Conservation (phyloP, 2,113 vertebrate genomes). For the Naja naja region DNA sequence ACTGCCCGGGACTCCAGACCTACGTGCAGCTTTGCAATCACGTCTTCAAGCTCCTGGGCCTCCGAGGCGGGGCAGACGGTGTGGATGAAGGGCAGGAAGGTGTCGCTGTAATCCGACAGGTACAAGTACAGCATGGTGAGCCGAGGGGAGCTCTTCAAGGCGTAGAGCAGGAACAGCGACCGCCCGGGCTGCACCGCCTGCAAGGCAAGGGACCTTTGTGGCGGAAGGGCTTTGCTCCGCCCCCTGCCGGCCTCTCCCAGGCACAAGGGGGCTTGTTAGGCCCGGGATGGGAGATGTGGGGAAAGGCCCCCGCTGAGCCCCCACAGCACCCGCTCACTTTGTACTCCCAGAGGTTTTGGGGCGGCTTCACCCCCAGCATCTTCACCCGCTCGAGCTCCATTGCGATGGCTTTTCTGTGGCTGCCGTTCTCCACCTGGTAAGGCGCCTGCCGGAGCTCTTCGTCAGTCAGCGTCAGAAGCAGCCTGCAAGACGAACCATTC, state of each 20-base stretch:
- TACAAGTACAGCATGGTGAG: conserved; percentile 90
- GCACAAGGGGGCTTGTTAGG: not conserved
- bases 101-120: conserved; percentile 88
- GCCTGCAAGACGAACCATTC: conserved; percentile 66
- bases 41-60: conserved; percentile 57
- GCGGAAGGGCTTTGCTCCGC: not conserved
- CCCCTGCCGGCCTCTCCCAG: not conserved
- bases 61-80: conserved; percentile 81
- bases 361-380: conserved; percentile 82
- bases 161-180: conserved; percentile 88
- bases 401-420: conserved; percentile 82
- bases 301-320: not conserved
- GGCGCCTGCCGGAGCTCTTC: conserved; percentile 82
- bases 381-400: conserved; percentile 83
- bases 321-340: conserved; percentile 72
- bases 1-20: conserved; percentile 28
- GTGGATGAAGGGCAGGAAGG: conserved; percentile 91
- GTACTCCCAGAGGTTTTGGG: conserved; percentile 95
- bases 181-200: conserved; percentile 88
- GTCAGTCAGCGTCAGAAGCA: conserved; percentile 84
- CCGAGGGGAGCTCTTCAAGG: conserved; percentile 88
- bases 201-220: conserved; percentile 16
- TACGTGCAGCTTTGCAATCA: conserved; percentile 75
- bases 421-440: conserved; percentile 79
- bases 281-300: not conserved